These are phyloP conservation scores for Psococerastis gibbosa DNA, from an alignment of 2,888 invertebrate species.

Conservation along the genomic window DNA sequence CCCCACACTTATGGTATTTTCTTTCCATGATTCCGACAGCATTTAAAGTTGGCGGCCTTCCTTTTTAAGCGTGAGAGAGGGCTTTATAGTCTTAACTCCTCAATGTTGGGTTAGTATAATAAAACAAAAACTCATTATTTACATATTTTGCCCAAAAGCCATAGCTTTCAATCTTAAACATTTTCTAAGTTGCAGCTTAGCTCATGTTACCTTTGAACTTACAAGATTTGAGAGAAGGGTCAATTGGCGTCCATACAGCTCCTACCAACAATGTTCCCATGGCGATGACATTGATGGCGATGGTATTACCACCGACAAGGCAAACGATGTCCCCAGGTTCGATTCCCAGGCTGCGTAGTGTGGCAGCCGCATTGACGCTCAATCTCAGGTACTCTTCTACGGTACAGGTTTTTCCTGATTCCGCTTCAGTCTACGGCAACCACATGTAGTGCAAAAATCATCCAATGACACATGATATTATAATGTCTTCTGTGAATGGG, in stretches of 20 bases:
- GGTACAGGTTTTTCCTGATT: background rate
- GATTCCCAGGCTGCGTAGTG: conserved; percentile 1
- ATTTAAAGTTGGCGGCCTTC: no score
- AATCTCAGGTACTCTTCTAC: background rate
- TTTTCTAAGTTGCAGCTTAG: background rate
- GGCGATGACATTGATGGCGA: background rate
- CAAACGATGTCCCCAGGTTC: background rate
- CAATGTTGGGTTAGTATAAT: no score
- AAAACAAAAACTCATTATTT: no score
- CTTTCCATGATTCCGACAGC: no score
- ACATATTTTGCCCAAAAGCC: no score
- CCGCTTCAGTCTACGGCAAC: conserved; percentile 1
- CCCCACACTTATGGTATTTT: no score
- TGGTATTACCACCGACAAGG: conserved; percentile 1
- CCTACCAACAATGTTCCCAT: background rate
- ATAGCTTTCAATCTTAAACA: no score
- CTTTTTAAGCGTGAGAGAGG: no score
- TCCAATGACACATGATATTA: no score
- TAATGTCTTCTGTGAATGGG: no score
- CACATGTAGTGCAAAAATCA: no score
- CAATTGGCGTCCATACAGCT: background rate
- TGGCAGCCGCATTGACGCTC: background rate
- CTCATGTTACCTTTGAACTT: background rate
- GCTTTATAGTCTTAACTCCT: no score
- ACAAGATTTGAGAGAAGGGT: conserved; percentile 4